These are phyloP conservation scores for Therioaphis trifolii DNA, from an alignment of 2,888 invertebrate genomes.

Conservation along the genomic window DNA sequence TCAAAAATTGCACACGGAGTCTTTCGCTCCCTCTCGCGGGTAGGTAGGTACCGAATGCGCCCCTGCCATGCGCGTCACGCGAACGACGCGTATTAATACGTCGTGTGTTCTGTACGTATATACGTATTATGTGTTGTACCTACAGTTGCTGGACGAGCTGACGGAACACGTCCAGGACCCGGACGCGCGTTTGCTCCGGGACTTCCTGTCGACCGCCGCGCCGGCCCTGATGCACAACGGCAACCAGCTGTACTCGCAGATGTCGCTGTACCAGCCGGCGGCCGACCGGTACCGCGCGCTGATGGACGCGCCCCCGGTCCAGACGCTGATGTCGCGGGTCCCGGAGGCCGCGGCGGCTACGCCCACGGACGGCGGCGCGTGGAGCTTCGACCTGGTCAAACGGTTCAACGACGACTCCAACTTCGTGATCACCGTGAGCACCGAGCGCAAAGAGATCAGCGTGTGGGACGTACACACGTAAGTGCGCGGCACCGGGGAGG, in stretches of 20 bases:
- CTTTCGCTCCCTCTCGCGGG: too few species aligned
- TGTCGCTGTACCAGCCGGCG: conserved; percentile 37
- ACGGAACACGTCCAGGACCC: conserved; percentile 25
- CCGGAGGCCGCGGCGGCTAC: not conserved
- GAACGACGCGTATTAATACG: too few species aligned
- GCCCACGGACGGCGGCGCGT: not conserved
- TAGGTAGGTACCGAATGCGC: too few species aligned
- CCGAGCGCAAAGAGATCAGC: conserved; percentile 80
- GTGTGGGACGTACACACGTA: conserved; percentile 82
- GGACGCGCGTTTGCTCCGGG: conserved; percentile 17
- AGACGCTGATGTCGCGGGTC: conserved; percentile 41
- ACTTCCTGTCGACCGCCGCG: conserved; percentile 27
- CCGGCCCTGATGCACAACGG: conserved; percentile 84
- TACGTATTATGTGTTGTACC: too few species aligned
- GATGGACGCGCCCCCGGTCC: conserved; percentile 24
- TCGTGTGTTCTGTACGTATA: too few species aligned
- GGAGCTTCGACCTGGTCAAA: conserved; percentile 73
- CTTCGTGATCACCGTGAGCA: conserved; percentile 81
- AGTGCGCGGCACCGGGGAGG: conserved; percentile 64
- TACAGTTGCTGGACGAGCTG: conserved; percentile 46
- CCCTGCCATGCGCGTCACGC: too few species aligned
- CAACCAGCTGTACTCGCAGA: conserved; percentile 82
- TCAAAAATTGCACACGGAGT: too few species aligned
- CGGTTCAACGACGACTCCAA: conserved; percentile 76
- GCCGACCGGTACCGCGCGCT: not conserved